Base-by-base conservation (phyloP, 1,140 invertebrate genomes). In the Coptotermes formosanus region DNA sequence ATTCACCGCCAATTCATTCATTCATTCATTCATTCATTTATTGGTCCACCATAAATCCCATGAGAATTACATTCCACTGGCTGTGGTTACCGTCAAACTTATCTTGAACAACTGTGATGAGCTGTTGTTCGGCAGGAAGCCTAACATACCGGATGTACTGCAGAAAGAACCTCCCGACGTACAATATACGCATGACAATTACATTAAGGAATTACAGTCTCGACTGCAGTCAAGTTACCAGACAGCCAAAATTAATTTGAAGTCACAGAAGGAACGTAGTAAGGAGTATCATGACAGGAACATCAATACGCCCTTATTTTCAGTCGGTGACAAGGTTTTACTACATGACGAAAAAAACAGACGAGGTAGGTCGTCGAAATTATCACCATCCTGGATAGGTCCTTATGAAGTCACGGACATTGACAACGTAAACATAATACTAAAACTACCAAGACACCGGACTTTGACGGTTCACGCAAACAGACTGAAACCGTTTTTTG, bases 101-200 rank as follows among this genome's bases (percentile, higher is more conserved):
- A n/a, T n/a, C n/a, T n/a, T n/a, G n/a, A n/a, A n/a, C n/a, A n/a
- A n/a, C n/a, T n/a, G n/a, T n/a, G 23, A 83, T 82, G 85, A 86
- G 45, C 11, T 84, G 59, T 23, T 87, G 32, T 86, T 64, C 43
- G 87, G 82, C 69, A 55, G 43, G 23, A 86, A 23, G 3, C 25
- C 75, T 11, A 86, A 86, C 23, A 64, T 87, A 43, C 87, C 87
- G 48, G 81, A 38, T 43, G n/a, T 75, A 44, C 59, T 87, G 30
- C 86, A 87, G 48, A 85, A 87, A 7, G 44, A 21, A 21, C 32
- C 23, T 8, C 3, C 44, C 2, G 69, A 82, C 45, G 45, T 25
- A 45, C 85, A 16, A 12, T 30, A 25, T 87, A 87, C 86, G 82
- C 8, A 30, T 84, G 86, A n/a, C 75, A 87, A 32, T 43, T 86